These are phyloP conservation scores for Ichneumoninae sp. DNA, from an alignment of 2,888 invertebrate species.

Conservation along the genomic window DNA sequence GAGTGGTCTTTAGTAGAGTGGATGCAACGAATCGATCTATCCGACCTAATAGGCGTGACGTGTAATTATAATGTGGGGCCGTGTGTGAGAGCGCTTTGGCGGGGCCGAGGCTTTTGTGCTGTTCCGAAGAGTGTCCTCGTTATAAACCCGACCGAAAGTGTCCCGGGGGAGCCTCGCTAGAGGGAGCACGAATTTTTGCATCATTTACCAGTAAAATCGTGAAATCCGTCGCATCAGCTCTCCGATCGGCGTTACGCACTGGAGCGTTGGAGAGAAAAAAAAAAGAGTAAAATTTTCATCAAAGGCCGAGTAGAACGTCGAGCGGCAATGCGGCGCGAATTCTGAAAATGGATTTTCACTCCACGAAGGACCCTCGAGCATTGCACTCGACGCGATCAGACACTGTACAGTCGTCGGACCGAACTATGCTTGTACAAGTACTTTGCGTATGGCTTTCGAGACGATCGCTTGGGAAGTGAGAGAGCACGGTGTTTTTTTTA, in stretches of 20 bases:
- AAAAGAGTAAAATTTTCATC: constrained; percentile 35
- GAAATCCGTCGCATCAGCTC: not conserved
- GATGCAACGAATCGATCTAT: constrained; percentile 45
- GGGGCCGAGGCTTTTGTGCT: constrained; percentile 63
- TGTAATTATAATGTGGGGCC: constrained; percentile 12
- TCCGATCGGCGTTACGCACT: not conserved
- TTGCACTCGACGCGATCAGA: constrained; percentile 9
- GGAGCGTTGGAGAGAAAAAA: not conserved
- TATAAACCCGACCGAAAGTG: constrained; percentile 2
- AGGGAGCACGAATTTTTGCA: not conserved
- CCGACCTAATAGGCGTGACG: constrained; percentile 26
- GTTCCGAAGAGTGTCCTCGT: constrained; percentile 37
- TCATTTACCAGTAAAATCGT: constrained; percentile 2
- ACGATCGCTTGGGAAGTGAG: constrained; percentile 52
- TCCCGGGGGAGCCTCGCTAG: not conserved
- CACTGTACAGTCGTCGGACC: not conserved
- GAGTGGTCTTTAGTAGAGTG: constrained; percentile 47
- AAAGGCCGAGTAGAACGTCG: constrained; percentile 39
- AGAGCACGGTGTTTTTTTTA: constrained; percentile 12
- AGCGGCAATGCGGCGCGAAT: not conserved
- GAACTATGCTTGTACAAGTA: constrained; percentile 27
- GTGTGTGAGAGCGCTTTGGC: constrained; percentile 49
- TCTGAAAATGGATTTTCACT: not conserved
- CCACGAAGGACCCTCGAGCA: not conserved
- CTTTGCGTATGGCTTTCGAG: constrained; percentile 50